These are phyloP conservation scores for Nasalis larvatus DNA, from an alignment of 2,113 vertebrate species.

Conservation along the genomic window DNA sequence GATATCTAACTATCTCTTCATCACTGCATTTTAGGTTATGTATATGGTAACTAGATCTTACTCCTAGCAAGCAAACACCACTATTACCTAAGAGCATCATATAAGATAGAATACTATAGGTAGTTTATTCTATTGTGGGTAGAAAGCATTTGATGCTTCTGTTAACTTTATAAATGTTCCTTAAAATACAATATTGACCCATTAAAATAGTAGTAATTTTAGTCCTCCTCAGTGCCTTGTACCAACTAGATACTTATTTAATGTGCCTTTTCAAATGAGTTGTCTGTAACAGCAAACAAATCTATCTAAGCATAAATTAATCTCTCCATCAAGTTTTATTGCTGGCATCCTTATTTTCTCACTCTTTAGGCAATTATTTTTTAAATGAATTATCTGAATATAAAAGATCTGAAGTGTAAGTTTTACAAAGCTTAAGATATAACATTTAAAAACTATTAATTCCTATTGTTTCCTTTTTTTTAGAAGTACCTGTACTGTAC, in stretches of 20 bases:
- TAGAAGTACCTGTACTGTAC: background rate
- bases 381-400: background rate
- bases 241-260: background rate
- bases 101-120: background rate
- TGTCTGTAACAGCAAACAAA: background rate
- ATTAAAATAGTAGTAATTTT: background rate
- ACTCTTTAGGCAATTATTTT: background rate
- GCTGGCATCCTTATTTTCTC: background rate
- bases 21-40: background rate
- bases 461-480: background rate
- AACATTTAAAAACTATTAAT: background rate
- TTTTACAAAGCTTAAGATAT: slow-evolving; percentile 44
- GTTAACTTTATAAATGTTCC: background rate
- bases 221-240: background rate
- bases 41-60: background rate
- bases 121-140: background rate
- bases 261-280: background rate
- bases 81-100: background rate
- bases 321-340: background rate
- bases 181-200: background rate
- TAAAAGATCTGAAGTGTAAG: background rate
- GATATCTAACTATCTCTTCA: background rate
- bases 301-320: background rate
- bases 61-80: background rate
- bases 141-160: background rate